Conservation (phyloP, 23 tunicate species). For the Trididemnum miniatum region DNA sequence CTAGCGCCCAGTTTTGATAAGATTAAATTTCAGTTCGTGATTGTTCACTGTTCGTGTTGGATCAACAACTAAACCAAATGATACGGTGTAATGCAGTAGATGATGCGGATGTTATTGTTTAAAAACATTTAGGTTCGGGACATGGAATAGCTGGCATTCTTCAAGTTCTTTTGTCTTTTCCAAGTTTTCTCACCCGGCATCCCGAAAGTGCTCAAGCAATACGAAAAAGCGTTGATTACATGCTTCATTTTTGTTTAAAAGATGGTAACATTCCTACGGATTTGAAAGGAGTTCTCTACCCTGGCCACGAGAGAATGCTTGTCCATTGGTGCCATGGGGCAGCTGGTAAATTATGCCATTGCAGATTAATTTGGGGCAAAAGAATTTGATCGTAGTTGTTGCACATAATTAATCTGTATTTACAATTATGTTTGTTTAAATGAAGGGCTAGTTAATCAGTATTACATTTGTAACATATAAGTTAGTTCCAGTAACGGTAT, state of each 20-base stretch:
- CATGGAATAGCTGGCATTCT: constrained; percentile 88
- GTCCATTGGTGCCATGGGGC: constrained; percentile 98
- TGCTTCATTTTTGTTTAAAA: constrained; percentile 33
- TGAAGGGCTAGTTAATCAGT: too few species aligned
- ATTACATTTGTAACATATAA: neutral
- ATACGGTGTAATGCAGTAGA: too few species aligned
- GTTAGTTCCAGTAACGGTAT: neutral
- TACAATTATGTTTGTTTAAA: neutral
- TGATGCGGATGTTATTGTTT: too few species aligned
- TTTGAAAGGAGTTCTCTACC: constrained; percentile 31
- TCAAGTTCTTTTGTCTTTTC: constrained; percentile 52
- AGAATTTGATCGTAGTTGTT: too few species aligned
- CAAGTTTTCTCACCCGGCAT: constrained; percentile 13
- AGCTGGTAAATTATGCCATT: constrained; percentile 39
- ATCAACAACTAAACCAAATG: too few species aligned
- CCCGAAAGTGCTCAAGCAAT: constrained; percentile 19
- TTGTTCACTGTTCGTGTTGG: too few species aligned
- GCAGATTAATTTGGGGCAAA: too few species aligned
- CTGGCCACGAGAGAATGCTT: constrained; percentile 35
- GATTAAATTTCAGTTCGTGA: too few species aligned
- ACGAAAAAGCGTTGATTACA: constrained; percentile 44
- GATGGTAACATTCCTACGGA: constrained; percentile 67
- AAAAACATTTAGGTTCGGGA: constrained; percentile 60
- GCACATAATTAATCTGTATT: too few species aligned
- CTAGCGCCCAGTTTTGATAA: too few species aligned